Evolutionary conservation across 1,140 invertebrate species (phyloP), one percentile per base, ranked within the genome.

Genomic region (Choristoneura fumiferana): DNA sequence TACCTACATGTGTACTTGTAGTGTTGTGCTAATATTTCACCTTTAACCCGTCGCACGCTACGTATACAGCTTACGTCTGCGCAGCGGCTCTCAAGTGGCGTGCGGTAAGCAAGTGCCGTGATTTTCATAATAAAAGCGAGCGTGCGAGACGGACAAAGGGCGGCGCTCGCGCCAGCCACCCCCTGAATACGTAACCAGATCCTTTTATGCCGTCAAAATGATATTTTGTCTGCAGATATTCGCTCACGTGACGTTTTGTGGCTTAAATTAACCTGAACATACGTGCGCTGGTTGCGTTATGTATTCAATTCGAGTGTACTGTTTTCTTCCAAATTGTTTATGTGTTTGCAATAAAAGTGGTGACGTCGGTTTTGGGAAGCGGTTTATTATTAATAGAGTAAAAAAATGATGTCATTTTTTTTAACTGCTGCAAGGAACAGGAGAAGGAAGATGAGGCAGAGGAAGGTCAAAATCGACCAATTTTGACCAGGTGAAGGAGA

Each of bases 211-310:
- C 43, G 22, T 17, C 15, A 49, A 49, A 49, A 49, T 49, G 43
- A 49, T 49, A 49, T 49, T 49, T 49, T 49, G 43, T 49, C 43
- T 49, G 43, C 43, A 49, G 43, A 49, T 33, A 49, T 49, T 49
- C 43, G 13, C 15, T 45, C 40, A 45, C 15, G 43, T 49, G 43
- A 29, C 43, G 43, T 49, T 49, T 49, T 49, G 43, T 49, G 43
- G 43, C 22, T 49, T 49, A 49, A 49, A 49, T 49, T 49, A 49
- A 49, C 43, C 43, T 49, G 43, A 49, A 33, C 18, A 49, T 49
- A 49, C 43, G 43, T 49, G 43, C n/a, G 14, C 9, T 8, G 40
- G 29, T 17, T 49, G n/a, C 1, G n/a, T n/a, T 49, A 29, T 29
- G 43, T 12, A 49, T 49, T 49, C 22, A 22, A 49, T 49, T 49